Conservation (phyloP, 2,888 invertebrate genomes). For the Mythimna vitellina region DNA sequence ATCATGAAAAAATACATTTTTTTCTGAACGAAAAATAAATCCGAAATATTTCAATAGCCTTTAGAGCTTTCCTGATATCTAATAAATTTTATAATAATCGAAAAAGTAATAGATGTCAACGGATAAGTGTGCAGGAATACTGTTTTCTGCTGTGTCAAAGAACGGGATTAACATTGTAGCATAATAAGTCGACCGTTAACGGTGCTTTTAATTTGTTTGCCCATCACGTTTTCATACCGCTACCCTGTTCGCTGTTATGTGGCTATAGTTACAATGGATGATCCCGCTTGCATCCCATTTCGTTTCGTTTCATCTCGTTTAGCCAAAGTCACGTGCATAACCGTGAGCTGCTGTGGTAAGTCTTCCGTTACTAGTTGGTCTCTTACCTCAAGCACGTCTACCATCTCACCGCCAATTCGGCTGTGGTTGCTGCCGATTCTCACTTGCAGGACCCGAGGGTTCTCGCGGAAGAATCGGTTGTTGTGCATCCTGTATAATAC, state of each 20-base stretch:
- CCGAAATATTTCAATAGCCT: not conserved
- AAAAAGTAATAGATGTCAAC: not conserved
- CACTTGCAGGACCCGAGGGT: slow-evolving; percentile 79
- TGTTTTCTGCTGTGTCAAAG: not conserved
- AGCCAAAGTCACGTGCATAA: not conserved
- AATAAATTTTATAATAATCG: not conserved
- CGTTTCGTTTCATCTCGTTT: not conserved
- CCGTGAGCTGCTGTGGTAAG: not conserved
- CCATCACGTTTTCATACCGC: not conserved
- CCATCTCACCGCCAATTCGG: slow-evolving; percentile 80
- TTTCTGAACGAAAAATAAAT: too few relatives aligned
- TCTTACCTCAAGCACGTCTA: slow-evolving; percentile 82
- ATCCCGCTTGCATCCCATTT: not conserved
- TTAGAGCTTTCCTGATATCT: not conserved
- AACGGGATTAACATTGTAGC: not conserved
- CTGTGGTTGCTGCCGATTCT: slow-evolving; percentile 86
- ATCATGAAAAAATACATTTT: too few relatives aligned
- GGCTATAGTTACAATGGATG: not conserved
- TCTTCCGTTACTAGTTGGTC: not conserved
- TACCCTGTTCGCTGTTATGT: too few relatives aligned
- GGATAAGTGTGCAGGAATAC: too few relatives aligned
- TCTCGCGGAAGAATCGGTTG: slow-evolving; percentile 86
- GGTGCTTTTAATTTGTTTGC: not conserved
- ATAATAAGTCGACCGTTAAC: not conserved
- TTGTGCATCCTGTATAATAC: slow-evolving; percentile 80